phyloP scores from a whole-genome alignment of 1,140 invertebrate genomes.

The Lasioglossum albipes region DNA sequence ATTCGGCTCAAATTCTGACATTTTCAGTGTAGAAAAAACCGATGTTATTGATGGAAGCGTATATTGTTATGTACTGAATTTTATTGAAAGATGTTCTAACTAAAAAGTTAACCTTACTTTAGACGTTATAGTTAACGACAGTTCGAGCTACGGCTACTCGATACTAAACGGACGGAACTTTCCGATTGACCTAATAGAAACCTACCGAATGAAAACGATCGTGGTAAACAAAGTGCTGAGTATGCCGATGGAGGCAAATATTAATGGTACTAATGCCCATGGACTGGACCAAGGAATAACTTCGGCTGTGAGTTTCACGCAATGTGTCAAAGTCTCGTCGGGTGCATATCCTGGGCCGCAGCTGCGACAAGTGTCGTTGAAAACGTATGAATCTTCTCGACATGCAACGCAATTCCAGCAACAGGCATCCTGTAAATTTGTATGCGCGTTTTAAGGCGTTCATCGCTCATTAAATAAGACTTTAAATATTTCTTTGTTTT shows the following conservation, averaged over 20 bases:
- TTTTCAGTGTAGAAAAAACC: too few relatives aligned
- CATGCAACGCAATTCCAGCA: constrained; percentile 86
- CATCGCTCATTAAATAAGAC: not conserved
- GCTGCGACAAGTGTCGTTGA: constrained; percentile 82
- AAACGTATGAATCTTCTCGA: constrained; percentile 81
- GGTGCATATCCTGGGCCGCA: constrained; percentile 82
- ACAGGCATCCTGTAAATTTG: constrained; percentile 80
- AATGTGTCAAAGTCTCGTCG: constrained; percentile 79
- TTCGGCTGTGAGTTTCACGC: constrained; percentile 80
- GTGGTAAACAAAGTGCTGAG: constrained; percentile 83
- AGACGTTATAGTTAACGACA: too few relatives aligned
- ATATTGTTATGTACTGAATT: too few relatives aligned
- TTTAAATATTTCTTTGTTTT: too few relatives aligned
- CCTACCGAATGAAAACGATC: constrained; percentile 83
- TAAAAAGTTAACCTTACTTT: too few relatives aligned
- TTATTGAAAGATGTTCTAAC: too few relatives aligned
- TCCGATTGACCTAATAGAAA: too few relatives aligned
- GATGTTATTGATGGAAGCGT: too few relatives aligned
- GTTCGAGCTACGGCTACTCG: too few relatives aligned
- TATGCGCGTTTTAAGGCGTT: not conserved
- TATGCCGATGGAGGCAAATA: constrained; percentile 83
- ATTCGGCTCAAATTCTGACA: too few relatives aligned
- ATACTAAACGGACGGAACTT: too few relatives aligned
- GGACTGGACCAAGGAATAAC: constrained; percentile 81
- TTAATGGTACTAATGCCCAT: constrained; percentile 83